A percentile compares a stretch with the other conserved stretches of the same genome.
Evolutionary conservation across 2,113 vertebrate genomes (phyloP).

Genomic region (Myodes glareolus): DNA sequence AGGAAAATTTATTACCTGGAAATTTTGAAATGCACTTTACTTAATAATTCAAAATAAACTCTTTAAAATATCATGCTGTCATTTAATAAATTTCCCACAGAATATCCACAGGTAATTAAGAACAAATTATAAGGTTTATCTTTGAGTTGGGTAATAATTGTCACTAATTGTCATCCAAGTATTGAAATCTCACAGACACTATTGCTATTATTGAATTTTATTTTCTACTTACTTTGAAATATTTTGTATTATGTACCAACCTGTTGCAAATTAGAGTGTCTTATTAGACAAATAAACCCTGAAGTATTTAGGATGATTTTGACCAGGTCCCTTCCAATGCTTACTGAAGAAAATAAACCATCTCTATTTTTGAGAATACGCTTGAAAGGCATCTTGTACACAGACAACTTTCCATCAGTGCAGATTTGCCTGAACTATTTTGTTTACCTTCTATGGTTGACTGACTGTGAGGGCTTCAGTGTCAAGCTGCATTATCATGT

Average conservation of each 20-base stretch:
- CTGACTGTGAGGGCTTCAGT: conserved; percentile 63
- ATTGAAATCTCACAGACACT: not conserved
- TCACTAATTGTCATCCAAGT: not conserved
- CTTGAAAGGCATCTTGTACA: not conserved
- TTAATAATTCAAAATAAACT: not conserved
- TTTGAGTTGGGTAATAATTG: not conserved
- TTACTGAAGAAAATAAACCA: not conserved
- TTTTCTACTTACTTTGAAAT: not conserved
- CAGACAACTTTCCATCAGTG: conserved; percentile 44
- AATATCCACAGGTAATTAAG: not conserved
- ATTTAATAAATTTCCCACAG: not conserved
- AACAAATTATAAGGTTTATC: not conserved
- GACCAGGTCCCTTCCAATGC: not conserved
- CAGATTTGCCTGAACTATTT: conserved; percentile 43
- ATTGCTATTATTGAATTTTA: not conserved
- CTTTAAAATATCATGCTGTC: not conserved
- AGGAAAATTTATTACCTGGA: not conserved
- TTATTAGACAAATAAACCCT: not conserved
- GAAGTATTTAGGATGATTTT: not conserved
- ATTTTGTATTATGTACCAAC: not conserved
- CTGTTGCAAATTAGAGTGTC: not conserved
- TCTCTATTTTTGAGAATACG: not conserved
- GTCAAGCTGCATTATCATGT: conserved; percentile 81
- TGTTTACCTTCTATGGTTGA: conserved; percentile 76
- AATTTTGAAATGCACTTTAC: not conserved